Evolutionary conservation across 1,140 invertebrate species (phyloP), one percentile per base, ranked within the genome.

Genomic region (Bombus sylvicola): DNA sequence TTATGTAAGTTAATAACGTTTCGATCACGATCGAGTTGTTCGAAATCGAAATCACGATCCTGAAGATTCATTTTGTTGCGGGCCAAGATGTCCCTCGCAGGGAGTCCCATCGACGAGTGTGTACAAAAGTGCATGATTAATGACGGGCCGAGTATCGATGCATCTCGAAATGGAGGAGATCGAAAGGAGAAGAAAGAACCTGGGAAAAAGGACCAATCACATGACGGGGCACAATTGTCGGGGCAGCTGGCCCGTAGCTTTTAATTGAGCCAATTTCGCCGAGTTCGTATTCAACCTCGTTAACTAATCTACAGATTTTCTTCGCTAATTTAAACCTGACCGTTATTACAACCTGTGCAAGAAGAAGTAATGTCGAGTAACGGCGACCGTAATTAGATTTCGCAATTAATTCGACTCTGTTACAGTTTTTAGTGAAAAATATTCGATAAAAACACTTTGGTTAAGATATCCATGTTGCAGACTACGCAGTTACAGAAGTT

Each of bases 221-320:
- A 90, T 94, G 93, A 93, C 92, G 86, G 69, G 71, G 92, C 92
- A 92, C 71, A 92, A 93, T 90, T 83, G 78, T 87, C 85, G 41
- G 71, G 83, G 81, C 91, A 91, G 92, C 88, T 93, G 93, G 89
- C 83, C 89, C 87, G 83, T 90, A 88, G 87, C 87, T 91, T 92
- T 92, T 92, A 93, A 94, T 94, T 93, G 91, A 92, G 82, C 88
- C 91, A 93, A 94, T 93, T 91, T 94, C 90, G 87, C 74, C 88
- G 86, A 88, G 91, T 90, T 92, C 87, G 75, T 87, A 87, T 90
- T 79, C 85, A 89, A 89, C 87, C 88, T 91, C 88, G 91, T 93
- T 94, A 92, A 92, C 87, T 89, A 92, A 92, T 93, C 88, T 91
- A 91, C 69, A 89, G 82, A 94, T 94, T 94, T 93, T 93, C 92